phyloP scores from a whole-genome alignment of 2,888 invertebrate genomes.

The Orthosia incerta region DNA sequence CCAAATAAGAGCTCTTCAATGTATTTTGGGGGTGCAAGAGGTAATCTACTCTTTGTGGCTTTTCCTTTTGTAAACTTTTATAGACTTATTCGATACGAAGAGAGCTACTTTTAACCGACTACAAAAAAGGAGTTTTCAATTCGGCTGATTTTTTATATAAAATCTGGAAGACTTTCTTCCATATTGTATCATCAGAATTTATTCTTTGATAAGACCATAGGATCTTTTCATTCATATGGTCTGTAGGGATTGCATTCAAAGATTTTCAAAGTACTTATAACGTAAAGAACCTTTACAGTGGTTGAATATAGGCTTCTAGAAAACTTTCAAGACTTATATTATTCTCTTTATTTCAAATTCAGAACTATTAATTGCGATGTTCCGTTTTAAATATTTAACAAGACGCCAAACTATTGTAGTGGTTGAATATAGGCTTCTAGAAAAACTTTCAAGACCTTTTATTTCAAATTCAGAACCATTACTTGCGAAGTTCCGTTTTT shows the following conservation, averaged over 20 bases:
- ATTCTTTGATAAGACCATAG: not conserved
- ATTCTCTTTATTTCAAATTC: not conserved
- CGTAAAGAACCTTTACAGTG: too few relatives aligned
- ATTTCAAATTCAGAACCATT: not conserved
- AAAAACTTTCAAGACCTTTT: not conserved
- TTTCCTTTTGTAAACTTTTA: constrained; percentile 16
- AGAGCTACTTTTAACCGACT: not conserved
- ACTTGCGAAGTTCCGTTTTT: not conserved
- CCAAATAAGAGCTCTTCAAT: constrained; percentile 46
- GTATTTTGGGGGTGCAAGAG: constrained; percentile 45
- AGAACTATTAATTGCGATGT: not conserved
- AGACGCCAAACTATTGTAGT: too few relatives aligned
- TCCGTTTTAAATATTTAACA: not conserved
- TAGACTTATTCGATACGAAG: constrained; percentile 14
- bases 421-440: not conserved
- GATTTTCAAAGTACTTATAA: not conserved
- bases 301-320: not conserved
- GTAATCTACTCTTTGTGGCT: constrained; percentile 41
- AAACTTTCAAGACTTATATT: not conserved
- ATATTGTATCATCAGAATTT: too few relatives aligned
- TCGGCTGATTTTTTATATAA: too few relatives aligned
- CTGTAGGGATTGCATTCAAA: not conserved
- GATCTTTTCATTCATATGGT: not conserved
- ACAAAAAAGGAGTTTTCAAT: too few relatives aligned
- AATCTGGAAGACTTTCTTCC: not conserved